Evolutionary conservation across 2,888 invertebrate species (phyloP), one percentile per base, ranked within the genome.

Genomic region (Drosophila algonquin): DNA sequence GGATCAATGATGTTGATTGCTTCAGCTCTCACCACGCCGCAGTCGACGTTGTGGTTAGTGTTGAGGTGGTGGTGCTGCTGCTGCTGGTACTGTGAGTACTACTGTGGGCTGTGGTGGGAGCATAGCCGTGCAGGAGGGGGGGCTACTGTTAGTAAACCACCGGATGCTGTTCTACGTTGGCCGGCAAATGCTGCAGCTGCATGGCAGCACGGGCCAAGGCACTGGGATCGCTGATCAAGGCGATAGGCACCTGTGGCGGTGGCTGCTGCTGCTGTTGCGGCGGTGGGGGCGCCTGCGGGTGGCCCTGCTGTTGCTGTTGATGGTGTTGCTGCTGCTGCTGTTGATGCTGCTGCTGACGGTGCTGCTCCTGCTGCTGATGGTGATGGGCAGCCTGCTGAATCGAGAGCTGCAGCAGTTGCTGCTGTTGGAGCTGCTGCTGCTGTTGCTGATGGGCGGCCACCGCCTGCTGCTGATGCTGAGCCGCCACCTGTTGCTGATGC

Each of bases 161-260:
- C 57, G 92, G 91, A 85, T 92, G 92, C 69, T 92, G 92, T 65
- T 92, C 92, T 44, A 92, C 92, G 77, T 91, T 92, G 55, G 90
- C 84, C 67, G 92, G 92, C 81, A 92, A 81, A 83, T 92, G 92
- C 73, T 92, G 92, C 68, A 92, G 69, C 79, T 92, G 92, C 89
- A 92, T 92, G 64, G 92, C 90, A 47, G 92, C 92, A n/a, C 92
- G 89, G 30, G 92, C 92, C 82, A 92, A 76, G 53, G 90, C 90
- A 73, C 91, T 89, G 9, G 91, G 91, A 87, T 92, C 92, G 63
- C 90, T 85, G 77, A 92, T 92, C 63, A 92, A 80, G 63, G 92
- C 91, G 63, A 92, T 91, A 57, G 92, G 92, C 85, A 91, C 91
- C 84, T 89, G 83, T 62, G 91, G 91, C 56, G 91, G 90, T 64